Evolutionary conservation across 2,113 vertebrate genomes (phyloP).

Genomic region (Pseudorectes ferrugineus): DNA sequence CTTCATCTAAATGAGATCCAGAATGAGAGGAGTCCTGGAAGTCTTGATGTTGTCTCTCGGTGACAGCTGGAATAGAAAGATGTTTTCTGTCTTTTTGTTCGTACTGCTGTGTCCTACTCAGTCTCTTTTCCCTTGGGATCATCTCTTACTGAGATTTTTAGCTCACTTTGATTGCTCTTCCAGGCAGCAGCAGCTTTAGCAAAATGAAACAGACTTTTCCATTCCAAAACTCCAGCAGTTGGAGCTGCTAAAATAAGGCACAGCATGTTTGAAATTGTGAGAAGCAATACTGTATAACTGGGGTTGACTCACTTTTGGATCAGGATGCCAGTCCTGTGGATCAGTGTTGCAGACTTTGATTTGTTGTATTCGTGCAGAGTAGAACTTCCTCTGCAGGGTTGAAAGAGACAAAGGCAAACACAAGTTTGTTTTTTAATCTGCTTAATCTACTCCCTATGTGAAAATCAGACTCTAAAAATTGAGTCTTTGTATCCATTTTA

Average conservation of each 20-base stretch:
- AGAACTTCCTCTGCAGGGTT: background rate
- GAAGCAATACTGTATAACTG: background rate
- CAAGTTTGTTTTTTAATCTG: background rate
- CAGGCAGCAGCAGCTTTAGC: background rate
- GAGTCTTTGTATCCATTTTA: background rate
- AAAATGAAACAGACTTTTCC: background rate
- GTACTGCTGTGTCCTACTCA: background rate
- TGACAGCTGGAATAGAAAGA: background rate
- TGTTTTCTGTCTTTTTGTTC: background rate
- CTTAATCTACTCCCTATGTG: background rate
- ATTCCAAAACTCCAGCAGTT: background rate
- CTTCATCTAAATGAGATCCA: background rate
- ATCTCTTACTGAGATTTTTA: background rate
- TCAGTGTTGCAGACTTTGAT: background rate
- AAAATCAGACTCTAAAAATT: background rate
- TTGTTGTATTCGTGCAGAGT: rapidly evolving
- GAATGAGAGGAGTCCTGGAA: background rate
- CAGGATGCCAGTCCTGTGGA: background rate
- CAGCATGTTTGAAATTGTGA: background rate
- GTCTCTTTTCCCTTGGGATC: background rate
- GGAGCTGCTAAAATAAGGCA: background rate
- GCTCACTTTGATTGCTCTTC: background rate
- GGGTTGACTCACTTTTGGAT: background rate
- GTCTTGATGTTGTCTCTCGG: background rate
- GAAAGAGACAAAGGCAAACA: background rate